Evolutionary conservation across 2,113 vertebrate species (phyloP), one percentile per base, ranked within the genome.

Genomic region (Alosa alosa): DNA sequence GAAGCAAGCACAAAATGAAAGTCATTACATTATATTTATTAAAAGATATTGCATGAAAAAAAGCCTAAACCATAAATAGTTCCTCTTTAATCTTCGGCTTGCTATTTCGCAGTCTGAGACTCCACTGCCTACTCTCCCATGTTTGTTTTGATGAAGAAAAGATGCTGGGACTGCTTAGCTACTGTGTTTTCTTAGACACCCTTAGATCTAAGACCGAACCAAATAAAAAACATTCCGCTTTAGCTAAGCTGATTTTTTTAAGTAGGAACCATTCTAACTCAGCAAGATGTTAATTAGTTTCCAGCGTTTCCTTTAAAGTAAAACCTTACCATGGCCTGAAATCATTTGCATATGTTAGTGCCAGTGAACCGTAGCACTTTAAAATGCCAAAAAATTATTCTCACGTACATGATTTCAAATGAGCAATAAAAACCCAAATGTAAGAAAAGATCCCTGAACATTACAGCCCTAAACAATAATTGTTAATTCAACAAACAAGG

Each of bases 191-290:
- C 31, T 39, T 78, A 90, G 86, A 90, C 84, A 86, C 83, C 85
- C 89, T 86, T 45, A 86, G 83, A 86, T 91, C 89, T 93, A 83
- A 87, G 89, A 92, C 82, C 84, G 41, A 89, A 91, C 75, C 92
- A 92, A 92, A 93, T 93, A 90, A 95, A 94, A 93, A 36, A 78
- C 86, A 83, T 93, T 94, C 91, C 89, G 85, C 90, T 91, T 85
- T 82, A 89, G 87, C 87, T 86, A 85, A 75, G 87, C 85, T 83
- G 72, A 85, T 55, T 75, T 88, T 81, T 18, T 81, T 85, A 72
- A 87, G 82, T 84, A 44, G 82, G 81, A 93, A 91, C 91, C 91
- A 57, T 88, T 90, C 86, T 36, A 86, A 88, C 89, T 94, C 93
- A 94, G 91, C 93, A 92, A 92, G 87, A 90, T 89, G 88, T 89